Conservation (phyloP, 2,797 vertebrate genomes). For the Neosilurus mollespiculum region DNA sequence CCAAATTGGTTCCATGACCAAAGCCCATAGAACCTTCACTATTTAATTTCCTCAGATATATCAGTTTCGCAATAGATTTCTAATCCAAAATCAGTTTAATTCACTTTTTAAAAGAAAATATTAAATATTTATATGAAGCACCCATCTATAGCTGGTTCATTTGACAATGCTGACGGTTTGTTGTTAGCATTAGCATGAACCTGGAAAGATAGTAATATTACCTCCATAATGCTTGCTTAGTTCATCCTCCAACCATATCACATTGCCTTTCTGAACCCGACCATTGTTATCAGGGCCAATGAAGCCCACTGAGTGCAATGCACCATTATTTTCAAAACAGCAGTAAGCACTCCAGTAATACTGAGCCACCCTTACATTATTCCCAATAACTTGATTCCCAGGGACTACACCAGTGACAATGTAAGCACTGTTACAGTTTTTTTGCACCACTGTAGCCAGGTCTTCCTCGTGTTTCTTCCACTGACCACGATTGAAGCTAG, state of each 20-base stretch:
- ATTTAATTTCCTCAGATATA: neutral
- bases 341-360: constrained; percentile 55
- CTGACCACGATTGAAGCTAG: constrained; percentile 31
- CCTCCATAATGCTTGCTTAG: constrained; percentile 6
- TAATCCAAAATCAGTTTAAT: neutral
- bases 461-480: constrained; percentile 40
- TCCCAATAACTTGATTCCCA: constrained; percentile 2
- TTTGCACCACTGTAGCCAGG: neutral
- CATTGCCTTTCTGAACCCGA: neutral
- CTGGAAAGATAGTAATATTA: constrained; percentile 22
- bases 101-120: neutral
- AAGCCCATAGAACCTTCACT: neutral
- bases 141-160: neutral
- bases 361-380: constrained; percentile 37
- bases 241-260: constrained; percentile 12
- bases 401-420: constrained; percentile 54
- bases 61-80: neutral
- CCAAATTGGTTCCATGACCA: neutral
- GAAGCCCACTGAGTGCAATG: neutral
- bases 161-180: neutral
- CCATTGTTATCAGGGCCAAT: constrained; percentile 31
- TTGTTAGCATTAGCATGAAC: constrained; percentile 20
- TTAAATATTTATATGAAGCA: neutral
- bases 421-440: neutral
- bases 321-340: neutral